phyloP scores from a whole-genome alignment of 1,140 invertebrate genomes.

The Pseudomyrmex concolor region DNA sequence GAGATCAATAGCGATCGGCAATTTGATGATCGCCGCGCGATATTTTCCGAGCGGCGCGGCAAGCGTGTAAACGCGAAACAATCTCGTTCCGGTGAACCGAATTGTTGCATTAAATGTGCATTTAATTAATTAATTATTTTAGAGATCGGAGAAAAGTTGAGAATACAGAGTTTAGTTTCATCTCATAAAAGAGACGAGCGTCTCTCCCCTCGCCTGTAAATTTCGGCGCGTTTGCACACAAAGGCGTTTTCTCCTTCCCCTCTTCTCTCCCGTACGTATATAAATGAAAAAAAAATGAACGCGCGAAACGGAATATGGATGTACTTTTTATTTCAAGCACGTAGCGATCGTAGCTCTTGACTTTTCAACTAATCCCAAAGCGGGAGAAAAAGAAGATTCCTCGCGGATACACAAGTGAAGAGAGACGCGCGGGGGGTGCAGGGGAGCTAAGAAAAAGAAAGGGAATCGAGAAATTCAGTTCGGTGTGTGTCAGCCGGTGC shows the following conservation, averaged over 20 bases:
- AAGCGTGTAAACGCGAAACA: neutral
- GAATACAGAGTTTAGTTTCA: neutral
- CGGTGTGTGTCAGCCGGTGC: constrained; percentile 48
- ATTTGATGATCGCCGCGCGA: constrained; percentile 1
- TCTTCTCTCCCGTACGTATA: constrained; percentile 12
- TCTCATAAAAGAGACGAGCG: neutral
- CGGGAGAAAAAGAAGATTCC: neutral
- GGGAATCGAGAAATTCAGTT: constrained; percentile 25
- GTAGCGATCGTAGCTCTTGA: constrained; percentile 70
- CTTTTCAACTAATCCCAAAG: constrained; percentile 69
- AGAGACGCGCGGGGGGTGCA: neutral
- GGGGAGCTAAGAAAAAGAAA: neutral
- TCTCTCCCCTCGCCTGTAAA: constrained; percentile 54
- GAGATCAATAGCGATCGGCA: neutral
- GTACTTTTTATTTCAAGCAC: constrained; percentile 68
- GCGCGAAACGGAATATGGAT: constrained; percentile 66
- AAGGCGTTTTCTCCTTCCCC: neutral
- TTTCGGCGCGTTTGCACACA: constrained; percentile 66
- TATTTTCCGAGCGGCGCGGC: neutral
- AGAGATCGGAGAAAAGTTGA: constrained; percentile 3
- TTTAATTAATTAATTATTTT: too few relatives aligned
- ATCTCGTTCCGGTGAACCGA: neutral
- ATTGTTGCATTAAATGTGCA: neutral
- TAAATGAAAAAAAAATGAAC: constrained; percentile 65
- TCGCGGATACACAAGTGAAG: constrained; percentile 13